These are phyloP conservation scores for Lutjanus erythropterus DNA, from an alignment of 2,113 vertebrate genomes.

Conservation along the genomic window DNA sequence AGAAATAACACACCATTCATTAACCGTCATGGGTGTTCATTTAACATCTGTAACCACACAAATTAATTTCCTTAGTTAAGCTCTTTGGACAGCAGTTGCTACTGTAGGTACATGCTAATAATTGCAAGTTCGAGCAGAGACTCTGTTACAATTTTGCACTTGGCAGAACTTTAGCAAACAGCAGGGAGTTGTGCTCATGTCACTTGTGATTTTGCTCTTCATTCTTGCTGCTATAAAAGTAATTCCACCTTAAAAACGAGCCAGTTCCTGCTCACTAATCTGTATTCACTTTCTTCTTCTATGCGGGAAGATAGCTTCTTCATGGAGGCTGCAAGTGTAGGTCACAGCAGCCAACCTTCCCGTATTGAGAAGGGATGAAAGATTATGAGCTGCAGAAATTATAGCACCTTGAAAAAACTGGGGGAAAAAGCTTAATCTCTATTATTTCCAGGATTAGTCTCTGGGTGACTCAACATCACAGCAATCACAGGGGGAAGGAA, in stretches of 20 bases:
- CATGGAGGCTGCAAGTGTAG: slow-evolving; percentile 48
- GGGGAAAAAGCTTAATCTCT: slow-evolving; percentile 69
- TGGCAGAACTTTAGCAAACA: neutral
- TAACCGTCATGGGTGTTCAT: neutral
- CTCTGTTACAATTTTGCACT: neutral
- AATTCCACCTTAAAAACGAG: slow-evolving; percentile 44
- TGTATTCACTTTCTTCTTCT: slow-evolving; percentile 39
- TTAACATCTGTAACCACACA: neutral
- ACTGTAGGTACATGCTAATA: neutral
- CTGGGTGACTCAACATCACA: slow-evolving; percentile 74
- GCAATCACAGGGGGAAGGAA: slow-evolving; percentile 60
- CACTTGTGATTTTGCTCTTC: slow-evolving; percentile 13
- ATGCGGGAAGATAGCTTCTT: slow-evolving; percentile 37
- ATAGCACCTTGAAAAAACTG: slow-evolving; percentile 55
- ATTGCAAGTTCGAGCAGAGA: neutral
- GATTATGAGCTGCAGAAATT: slow-evolving; percentile 73
- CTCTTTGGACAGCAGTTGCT: neutral
- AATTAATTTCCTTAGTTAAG: neutral
- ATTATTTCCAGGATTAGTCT: slow-evolving; percentile 79
- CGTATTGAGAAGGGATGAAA: slow-evolving; percentile 53
- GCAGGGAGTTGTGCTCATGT: neutral
- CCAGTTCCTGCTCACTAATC: slow-evolving; percentile 46
- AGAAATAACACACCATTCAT: neutral
- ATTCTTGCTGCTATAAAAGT: slow-evolving; percentile 32
- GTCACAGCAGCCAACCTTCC: slow-evolving; percentile 57